Evolutionary conservation across 2,113 vertebrate genomes (phyloP).

Genomic region (Phalacrocorax carbo): DNA sequence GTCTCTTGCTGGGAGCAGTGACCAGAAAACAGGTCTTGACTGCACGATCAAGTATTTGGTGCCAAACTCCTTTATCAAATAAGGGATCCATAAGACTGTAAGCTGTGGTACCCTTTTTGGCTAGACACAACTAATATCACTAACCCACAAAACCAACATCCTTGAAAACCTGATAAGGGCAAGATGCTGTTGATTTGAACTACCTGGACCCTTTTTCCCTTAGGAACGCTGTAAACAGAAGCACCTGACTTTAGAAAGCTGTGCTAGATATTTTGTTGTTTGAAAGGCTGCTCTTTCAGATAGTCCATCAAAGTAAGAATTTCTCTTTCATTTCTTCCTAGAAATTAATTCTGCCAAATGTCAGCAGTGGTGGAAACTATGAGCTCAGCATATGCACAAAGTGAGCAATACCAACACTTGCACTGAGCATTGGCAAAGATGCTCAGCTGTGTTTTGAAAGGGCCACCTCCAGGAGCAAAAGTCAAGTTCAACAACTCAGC

Average conservation of each 20-base stretch:
- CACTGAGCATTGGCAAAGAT: not conserved
- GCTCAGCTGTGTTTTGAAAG: constrained; percentile 28
- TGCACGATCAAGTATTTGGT: not conserved
- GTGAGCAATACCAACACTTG: not conserved
- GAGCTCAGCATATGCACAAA: not conserved
- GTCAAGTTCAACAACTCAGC: not conserved
- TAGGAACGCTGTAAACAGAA: not conserved
- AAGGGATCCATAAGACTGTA: not conserved
- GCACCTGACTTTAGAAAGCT: not conserved
- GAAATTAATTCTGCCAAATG: not conserved
- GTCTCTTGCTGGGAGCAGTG: not conserved
- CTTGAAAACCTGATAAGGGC: not conserved
- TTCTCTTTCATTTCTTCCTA: not conserved
- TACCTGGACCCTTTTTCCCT: not conserved
- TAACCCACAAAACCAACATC: not conserved
- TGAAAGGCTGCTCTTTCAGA: not conserved
- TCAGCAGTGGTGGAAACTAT: constrained; percentile 1
- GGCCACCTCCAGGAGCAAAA: constrained; percentile 22
- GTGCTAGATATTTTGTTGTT: not conserved
- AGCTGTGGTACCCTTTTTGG: not conserved
- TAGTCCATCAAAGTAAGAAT: not conserved
- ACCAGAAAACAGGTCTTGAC: not conserved
- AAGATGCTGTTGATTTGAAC: not conserved
- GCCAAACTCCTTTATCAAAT: not conserved
- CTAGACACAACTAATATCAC: not conserved